phyloP scores from a whole-genome alignment of 2,797 vertebrate genomes.

The Gadopsis marmoratus region DNA sequence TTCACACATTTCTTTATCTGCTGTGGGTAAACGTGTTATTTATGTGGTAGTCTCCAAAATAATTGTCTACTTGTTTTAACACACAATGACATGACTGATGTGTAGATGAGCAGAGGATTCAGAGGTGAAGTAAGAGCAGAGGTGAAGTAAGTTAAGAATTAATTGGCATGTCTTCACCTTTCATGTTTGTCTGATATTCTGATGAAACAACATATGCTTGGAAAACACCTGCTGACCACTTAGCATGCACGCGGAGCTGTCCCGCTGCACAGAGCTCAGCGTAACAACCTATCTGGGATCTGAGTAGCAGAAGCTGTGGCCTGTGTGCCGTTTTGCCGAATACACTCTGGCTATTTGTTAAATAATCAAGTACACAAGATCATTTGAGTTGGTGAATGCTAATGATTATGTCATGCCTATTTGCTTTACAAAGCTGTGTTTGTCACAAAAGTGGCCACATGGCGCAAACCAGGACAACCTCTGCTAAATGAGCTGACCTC shows the following conservation, averaged over 20 bases:
- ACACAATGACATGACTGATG: constrained; percentile 27
- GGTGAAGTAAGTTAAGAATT: background rate
- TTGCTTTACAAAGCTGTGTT: background rate
- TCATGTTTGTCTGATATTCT: constrained; percentile 37
- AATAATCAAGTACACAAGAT: constrained; percentile 28
- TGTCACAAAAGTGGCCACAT: background rate
- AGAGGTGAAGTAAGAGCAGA: constrained; percentile 7
- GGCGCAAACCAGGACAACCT: background rate
- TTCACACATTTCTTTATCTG: background rate
- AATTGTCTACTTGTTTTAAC: constrained; percentile 22
- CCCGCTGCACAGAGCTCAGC: constrained; percentile 18
- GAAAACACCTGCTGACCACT: constrained; percentile 42
- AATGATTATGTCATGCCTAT: constrained; percentile 9
- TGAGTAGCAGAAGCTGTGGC: constrained; percentile 16
- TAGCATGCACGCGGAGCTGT: constrained; percentile 33
- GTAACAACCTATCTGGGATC: constrained; percentile 27
- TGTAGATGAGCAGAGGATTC: constrained; percentile 11
- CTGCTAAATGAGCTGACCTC: background rate
- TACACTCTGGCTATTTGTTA: constrained; percentile 33
- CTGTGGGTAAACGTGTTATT: constrained; percentile 4
- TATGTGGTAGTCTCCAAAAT: constrained; percentile 9
- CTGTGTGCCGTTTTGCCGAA: constrained; percentile 32
- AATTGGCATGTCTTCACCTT: background rate
- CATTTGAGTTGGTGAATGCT: constrained; percentile 18
- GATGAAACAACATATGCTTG: constrained; percentile 18